Conservation (phyloP, 2,113 vertebrate species). For the Pungitius pungitius region DNA sequence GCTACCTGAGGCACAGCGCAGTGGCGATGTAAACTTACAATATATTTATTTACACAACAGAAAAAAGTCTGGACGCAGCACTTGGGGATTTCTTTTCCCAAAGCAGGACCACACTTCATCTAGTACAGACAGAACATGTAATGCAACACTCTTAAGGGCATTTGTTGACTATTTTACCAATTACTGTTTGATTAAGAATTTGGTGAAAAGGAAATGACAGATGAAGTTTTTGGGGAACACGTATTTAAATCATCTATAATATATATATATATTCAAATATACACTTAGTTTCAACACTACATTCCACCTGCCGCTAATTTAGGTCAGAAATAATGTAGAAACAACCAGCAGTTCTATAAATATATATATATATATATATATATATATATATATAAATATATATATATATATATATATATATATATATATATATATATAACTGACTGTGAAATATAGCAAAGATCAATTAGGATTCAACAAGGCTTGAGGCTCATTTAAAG, state of each 20-base stretch:
- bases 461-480: conserved; percentile 36
- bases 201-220: background rate
- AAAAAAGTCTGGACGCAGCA: background rate
- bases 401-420: too few species aligned
- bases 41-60: conserved; percentile 8
- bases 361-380: too few species aligned
- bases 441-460: conserved; percentile 14
- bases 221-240: background rate
- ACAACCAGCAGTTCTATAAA: background rate
- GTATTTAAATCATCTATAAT: too few species aligned
- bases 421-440: too few species aligned
- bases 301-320: conserved; percentile 16
- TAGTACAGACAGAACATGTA: background rate
- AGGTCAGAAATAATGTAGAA: conserved; percentile 3
- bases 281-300: conserved; percentile 2
- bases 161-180: background rate
- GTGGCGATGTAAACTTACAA: conserved; percentile 35
- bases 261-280: too few species aligned
- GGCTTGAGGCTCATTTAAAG: conserved; percentile 29
- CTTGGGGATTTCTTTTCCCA: background rate
- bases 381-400: too few species aligned
- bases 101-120: background rate
- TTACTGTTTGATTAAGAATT: background rate
- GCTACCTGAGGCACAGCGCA: conserved; percentile 32
- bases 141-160: background rate